These are phyloP conservation scores for Progne subis DNA, from an alignment of 2,113 vertebrate genomes.

Conservation along the genomic window DNA sequence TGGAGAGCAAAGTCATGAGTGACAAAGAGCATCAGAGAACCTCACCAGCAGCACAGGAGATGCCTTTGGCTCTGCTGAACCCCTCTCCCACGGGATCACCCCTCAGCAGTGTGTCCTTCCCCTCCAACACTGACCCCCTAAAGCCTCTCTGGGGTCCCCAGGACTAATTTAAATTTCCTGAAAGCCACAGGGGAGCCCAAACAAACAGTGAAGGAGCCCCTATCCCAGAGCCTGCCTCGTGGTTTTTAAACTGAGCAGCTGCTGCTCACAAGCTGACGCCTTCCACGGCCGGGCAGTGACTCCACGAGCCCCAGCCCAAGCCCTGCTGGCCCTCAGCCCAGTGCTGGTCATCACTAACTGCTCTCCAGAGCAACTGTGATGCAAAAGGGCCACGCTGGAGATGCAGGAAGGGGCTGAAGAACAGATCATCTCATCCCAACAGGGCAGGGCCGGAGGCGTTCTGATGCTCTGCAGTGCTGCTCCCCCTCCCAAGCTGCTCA, in stretches of 20 bases:
- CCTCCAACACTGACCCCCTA: neutral
- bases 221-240: neutral
- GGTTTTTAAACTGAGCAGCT: conserved; percentile 42
- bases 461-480: neutral
- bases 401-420: neutral
- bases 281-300: conserved; percentile 19
- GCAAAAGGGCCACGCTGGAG: conserved; percentile 16
- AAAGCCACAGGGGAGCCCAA: neutral
- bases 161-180: neutral
- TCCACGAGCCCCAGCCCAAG: conserved; percentile 56
- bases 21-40: neutral
- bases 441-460: neutral
- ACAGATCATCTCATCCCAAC: neutral
- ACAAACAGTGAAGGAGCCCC: neutral
- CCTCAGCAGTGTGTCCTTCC: neutral
- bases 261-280: conserved; percentile 10
- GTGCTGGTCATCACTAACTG: neutral
- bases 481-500: neutral
- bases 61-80: neutral
- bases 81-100: neutral
- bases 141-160: neutral
- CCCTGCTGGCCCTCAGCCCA: conserved; percentile 39
- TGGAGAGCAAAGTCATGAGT: neutral
- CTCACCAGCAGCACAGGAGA: neutral
- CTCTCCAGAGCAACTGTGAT: conserved; percentile 67